Evolutionary conservation across 2,113 vertebrate genomes (phyloP).

Genomic region (Empidonax traillii): DNA sequence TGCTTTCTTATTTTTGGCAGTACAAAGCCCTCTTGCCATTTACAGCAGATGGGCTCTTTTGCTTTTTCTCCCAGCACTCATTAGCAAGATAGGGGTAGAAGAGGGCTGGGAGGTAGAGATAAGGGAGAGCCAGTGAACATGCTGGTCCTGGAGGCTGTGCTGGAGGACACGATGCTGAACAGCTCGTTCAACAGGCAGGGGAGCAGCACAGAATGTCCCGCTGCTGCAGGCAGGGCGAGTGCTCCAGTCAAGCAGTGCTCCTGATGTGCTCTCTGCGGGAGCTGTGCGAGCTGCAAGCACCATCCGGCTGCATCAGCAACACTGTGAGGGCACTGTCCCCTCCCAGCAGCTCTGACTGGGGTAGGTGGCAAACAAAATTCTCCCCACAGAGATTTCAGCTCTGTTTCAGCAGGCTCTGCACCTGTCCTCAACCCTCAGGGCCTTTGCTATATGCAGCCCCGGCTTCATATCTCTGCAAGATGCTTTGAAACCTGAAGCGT

Average conservation of each 20-base stretch:
- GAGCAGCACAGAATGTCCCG: neutral
- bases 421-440: neutral
- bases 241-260: neutral
- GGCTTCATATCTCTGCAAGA: neutral
- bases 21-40: neutral
- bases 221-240: accelerated
- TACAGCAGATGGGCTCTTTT: neutral
- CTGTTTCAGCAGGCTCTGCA: neutral
- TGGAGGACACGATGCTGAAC: accelerated
- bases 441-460: neutral
- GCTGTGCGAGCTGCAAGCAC: accelerated
- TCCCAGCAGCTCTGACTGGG: accelerated
- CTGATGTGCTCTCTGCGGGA: accelerated
- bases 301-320: accelerated
- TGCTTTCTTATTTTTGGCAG: neutral
- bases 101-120: neutral
- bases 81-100: neutral
- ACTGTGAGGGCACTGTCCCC: neutral
- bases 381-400: neutral
- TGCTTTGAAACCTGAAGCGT: neutral
- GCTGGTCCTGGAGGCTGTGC: neutral
- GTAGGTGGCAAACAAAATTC: accelerated
- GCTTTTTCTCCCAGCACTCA: neutral
- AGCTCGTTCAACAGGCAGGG: accelerated
- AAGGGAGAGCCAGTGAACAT: neutral